Evolutionary conservation across 2,113 vertebrate genomes (phyloP).

Genomic region (Benitochromis conjunctus): DNA sequence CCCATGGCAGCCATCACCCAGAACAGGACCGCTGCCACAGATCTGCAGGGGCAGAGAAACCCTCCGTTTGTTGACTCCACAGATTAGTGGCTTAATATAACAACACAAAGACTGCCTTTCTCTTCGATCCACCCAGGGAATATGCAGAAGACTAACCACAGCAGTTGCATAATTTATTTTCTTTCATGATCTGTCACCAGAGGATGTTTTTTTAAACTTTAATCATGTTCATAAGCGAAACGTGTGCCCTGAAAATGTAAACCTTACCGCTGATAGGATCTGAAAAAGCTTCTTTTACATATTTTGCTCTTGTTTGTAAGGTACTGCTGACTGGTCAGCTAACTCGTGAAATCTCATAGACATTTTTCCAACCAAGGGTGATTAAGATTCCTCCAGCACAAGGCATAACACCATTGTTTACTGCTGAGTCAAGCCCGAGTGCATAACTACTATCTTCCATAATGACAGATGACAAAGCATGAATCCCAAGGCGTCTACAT

Average conservation of each 20-base stretch:
- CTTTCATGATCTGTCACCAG: neutral
- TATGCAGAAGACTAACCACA: neutral
- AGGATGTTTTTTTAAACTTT: neutral
- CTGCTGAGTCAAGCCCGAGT: neutral
- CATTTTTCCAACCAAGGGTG: neutral
- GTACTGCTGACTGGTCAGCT: neutral
- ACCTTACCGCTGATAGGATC: neutral
- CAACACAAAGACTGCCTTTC: conserved; percentile 56
- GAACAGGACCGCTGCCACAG: conserved; percentile 25
- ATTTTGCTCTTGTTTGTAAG: neutral
- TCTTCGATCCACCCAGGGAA: neutral
- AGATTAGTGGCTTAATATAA: conserved; percentile 56
- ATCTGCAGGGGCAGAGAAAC: conserved; percentile 46
- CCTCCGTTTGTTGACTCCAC: conserved; percentile 46
- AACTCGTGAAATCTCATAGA: neutral
- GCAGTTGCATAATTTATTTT: conserved; percentile 19
- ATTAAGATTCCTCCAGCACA: neutral
- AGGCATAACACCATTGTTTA: neutral
- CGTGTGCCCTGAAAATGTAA: neutral
- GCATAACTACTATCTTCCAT: neutral
- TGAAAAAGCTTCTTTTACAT: neutral
- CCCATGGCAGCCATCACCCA: conserved; percentile 45
- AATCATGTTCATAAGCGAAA: neutral
- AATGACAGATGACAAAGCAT: neutral
- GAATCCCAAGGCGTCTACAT: neutral